Percentiles rank a stretch among this genome's conserved stretches.
Conservation (phyloP, 1,140 invertebrate species). For the Eriocheir sinensis region DNA sequence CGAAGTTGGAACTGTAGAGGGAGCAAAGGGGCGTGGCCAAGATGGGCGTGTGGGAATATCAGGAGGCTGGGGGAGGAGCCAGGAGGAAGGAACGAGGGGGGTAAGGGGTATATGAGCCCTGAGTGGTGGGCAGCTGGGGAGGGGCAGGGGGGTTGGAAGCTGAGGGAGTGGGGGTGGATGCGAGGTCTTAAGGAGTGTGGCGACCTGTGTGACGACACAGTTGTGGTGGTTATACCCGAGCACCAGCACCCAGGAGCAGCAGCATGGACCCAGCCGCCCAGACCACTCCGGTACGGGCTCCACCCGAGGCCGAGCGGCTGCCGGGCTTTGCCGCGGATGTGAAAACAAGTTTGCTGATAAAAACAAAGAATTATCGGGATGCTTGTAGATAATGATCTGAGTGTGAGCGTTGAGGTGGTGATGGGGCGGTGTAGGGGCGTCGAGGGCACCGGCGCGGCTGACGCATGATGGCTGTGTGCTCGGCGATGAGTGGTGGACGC, state of each 20-base stretch:
- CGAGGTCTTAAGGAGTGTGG: constrained; percentile 66
- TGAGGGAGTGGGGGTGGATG: constrained; percentile 27
- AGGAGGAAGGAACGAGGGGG: background rate
- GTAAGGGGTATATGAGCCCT: background rate
- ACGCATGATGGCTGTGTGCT: too few species aligned
- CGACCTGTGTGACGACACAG: constrained; percentile 53
- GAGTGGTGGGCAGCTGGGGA: background rate
- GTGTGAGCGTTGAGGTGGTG: background rate
- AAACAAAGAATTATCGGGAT: background rate
- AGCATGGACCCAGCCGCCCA: constrained; percentile 45
- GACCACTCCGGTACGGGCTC: background rate
- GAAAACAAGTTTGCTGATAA: background rate
- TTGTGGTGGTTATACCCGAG: constrained; percentile 24
- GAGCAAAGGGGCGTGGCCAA: constrained; percentile 48
- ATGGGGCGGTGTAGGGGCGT: background rate
- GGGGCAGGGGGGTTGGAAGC: background rate
- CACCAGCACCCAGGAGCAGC: constrained; percentile 9
- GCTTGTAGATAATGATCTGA: background rate
- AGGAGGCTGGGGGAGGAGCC: background rate
- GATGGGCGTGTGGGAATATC: background rate
- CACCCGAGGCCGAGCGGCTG: background rate
- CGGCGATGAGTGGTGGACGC: too few species aligned
- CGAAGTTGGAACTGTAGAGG: background rate
- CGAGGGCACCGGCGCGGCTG: too few species aligned
- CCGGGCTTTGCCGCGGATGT: background rate